Base-by-base conservation (phyloP, 1,140 invertebrate species). In the Matsumurasca onukii region DNA sequence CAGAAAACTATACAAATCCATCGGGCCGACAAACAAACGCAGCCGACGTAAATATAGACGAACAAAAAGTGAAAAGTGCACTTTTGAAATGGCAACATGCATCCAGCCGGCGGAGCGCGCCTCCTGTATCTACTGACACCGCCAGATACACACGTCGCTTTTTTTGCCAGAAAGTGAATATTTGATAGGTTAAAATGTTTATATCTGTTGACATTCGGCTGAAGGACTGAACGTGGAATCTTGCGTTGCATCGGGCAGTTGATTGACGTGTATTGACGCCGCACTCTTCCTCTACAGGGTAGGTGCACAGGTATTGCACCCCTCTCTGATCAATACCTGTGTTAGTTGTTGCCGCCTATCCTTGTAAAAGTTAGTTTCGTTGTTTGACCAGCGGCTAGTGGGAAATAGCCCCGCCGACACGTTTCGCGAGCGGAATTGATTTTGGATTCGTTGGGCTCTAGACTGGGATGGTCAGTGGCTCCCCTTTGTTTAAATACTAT, bases 161-260 rank as follows among this genome's bases (percentile, higher is more conserved):
- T 12, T 52, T 59, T 59, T 59, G 13, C 25, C 25, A 27, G n/a
- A 59, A 59, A 59, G 55, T 59, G 55, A 59, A 59, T 59, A 59
- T 59, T 59, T 59, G 55, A 59, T 59, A 59, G 55, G 55, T 59
- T 59, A 59, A 59, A 59, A 59, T 59, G 55, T 59, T 59, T 59
- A 59, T 59, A 59, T 59, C 55, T 59, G 55, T 59, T 59, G 55
- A 59, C 55, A 59, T 59, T 59, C 55, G 55, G 55, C 25, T 59
- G 55, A 59, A 59, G 55, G 24, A 59, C 55, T 29, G 55, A 27
- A 59, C 30, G 30, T 59, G 30, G 30, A 59, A 59, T 59, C 55
- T 59, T 59, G 55, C 55, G 49, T 52, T 52, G 55, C 55, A 59
- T 25, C 55, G 55, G 3, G 25, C 34, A 59, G 55, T 59, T 59